Conservation (phyloP, 2,888 invertebrate genomes). For the Nomada lathburiana region DNA sequence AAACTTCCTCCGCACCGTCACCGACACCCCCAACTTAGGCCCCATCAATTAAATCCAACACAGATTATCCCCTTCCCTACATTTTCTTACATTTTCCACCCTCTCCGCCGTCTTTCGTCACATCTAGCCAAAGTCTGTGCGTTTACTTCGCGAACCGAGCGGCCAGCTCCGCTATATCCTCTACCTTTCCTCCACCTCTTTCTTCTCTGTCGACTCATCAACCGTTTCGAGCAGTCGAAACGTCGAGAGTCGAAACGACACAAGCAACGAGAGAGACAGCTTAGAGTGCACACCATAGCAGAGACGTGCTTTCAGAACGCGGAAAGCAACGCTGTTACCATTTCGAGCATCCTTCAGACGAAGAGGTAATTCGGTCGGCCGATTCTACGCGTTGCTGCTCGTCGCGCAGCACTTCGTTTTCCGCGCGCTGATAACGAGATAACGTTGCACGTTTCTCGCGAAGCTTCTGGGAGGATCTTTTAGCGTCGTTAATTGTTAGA, state of each 20-base stretch:
- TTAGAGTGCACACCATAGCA: neutral
- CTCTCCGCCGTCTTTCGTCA: conserved; percentile 19
- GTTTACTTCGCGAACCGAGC: conserved; percentile 16
- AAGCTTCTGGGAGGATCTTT: neutral
- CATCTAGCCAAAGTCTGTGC: conserved; percentile 9
- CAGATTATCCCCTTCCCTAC: too few relatives aligned
- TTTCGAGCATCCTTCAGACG: conserved; percentile 48
- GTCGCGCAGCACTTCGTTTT: conserved; percentile 15
- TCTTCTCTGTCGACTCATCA: neutral
- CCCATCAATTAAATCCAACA: too few relatives aligned
- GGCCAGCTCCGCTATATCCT: neutral
- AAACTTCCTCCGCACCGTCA: neutral
- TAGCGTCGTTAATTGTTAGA: neutral
- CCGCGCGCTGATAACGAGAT: conserved; percentile 11
- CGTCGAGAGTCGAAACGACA: conserved; percentile 19
- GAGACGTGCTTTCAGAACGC: conserved; percentile 58
- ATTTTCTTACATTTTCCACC: neutral
- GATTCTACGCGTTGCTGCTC: conserved; percentile 20
- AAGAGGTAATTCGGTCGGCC: conserved; percentile 54
- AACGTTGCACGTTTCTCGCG: conserved; percentile 1
- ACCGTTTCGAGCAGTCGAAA: neutral
- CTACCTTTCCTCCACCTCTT: neutral
- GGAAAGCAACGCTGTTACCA: conserved; percentile 58
- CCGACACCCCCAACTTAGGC: too few relatives aligned
- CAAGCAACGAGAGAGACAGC: neutral